Conservation (phyloP, 2,888 invertebrate species). For the Erpobdella octoculata region DNA sequence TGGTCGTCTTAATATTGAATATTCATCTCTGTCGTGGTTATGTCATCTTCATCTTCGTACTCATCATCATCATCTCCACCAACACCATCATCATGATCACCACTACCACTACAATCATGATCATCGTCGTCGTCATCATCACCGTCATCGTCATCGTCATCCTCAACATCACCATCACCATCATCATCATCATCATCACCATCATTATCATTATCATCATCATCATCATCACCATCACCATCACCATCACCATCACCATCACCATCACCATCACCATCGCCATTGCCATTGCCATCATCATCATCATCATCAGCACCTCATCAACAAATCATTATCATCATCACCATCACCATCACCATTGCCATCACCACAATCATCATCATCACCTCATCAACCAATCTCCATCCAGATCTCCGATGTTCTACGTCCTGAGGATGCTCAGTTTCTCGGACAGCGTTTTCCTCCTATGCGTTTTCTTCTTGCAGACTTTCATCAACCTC, state of each 20-base stretch:
- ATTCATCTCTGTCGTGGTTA: no score
- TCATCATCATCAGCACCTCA: background rate
- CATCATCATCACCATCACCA: background rate
- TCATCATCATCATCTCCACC: no score
- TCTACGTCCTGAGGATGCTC: conserved; percentile 38
- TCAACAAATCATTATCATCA: background rate
- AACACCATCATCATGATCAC: no score
- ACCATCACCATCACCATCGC: background rate
- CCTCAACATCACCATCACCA: background rate
- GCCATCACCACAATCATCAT: background rate
- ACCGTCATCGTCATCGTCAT: background rate
- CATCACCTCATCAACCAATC: background rate
- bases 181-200: background rate
- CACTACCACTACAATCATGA: no score
- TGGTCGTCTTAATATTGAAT: no score
- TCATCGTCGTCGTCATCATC: no score
- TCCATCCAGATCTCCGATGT: conserved; percentile 36
- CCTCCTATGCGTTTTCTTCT: conserved; percentile 36
- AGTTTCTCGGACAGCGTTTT: conserved; percentile 38
- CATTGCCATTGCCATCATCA: background rate
- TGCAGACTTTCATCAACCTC: conserved; percentile 37
- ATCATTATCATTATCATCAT: background rate
- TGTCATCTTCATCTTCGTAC: no score
- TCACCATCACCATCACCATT: background rate
- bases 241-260: background rate